These are phyloP conservation scores for Oriolus oriolus DNA, from an alignment of 2,113 vertebrate genomes.

Conservation along the genomic window DNA sequence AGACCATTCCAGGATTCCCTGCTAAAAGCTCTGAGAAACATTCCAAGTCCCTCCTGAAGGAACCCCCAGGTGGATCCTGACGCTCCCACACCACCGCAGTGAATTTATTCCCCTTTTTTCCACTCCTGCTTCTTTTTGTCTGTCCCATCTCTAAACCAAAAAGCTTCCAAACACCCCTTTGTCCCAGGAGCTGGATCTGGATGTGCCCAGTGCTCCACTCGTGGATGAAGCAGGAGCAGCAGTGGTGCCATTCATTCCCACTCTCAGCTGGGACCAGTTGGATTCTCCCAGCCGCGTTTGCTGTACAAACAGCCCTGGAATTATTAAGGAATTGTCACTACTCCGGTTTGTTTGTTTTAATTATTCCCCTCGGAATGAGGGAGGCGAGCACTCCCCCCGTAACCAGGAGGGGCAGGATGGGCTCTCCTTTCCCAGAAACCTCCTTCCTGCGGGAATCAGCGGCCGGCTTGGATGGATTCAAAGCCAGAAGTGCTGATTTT, in stretches of 20 bases:
- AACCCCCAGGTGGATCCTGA: neutral
- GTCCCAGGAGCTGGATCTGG: neutral
- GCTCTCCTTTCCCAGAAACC: neutral
- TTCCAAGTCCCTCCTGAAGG: accelerated
- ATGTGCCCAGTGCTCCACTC: accelerated
- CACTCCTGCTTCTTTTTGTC: neutral
- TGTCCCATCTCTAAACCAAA: neutral
- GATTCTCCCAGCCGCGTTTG: neutral
- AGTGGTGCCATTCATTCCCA: no score
- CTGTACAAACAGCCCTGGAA: neutral
- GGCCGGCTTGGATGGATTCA: neutral
- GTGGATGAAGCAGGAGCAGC: neutral
- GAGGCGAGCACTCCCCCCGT: neutral
- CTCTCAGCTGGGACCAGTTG: neutral
- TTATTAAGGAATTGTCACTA: neutral
- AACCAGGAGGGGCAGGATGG: neutral
- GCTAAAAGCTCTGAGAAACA: neutral
- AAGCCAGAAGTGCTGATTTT: neutral
- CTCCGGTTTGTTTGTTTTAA: neutral
- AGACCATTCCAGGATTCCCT: neutral
- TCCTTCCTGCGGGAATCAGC: neutral
- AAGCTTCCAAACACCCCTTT: neutral
- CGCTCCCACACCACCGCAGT: accelerated
- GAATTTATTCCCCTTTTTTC: neutral
- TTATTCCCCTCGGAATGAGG: neutral